Evolutionary conservation across 2,888 invertebrate genomes (phyloP).

Genomic region (Rotaria sp.): DNA sequence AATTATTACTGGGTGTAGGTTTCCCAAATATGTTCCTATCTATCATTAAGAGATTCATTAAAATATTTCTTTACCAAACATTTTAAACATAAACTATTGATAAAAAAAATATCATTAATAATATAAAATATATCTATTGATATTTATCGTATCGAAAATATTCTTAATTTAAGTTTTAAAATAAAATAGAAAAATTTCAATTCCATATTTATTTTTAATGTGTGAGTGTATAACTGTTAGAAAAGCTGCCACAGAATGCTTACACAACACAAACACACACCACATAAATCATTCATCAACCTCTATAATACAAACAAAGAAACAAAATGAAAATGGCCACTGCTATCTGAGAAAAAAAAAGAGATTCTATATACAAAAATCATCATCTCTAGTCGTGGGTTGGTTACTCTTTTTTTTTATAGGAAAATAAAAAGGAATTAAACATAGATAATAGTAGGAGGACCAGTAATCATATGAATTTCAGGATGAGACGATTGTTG

Average conservation of each 20-base stretch:
- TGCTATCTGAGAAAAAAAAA: constrained; percentile 1
- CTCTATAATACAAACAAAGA: not conserved
- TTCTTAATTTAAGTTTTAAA: not conserved
- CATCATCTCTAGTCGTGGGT: not conserved
- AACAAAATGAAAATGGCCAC: not conserved
- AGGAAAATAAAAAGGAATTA: not conserved
- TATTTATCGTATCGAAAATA: too few species aligned
- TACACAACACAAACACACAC: not conserved
- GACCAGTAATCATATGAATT: not conserved
- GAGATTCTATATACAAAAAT: not conserved
- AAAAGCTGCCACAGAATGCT: constrained; percentile 24
- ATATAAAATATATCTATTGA: too few species aligned
- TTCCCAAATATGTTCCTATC: too few species aligned
- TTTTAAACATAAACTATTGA: too few species aligned
- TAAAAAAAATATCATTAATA: too few species aligned
- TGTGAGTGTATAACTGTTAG: not conserved
- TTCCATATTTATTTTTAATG: not conserved
- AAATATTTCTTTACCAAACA: too few species aligned
- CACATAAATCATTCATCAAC: not conserved
- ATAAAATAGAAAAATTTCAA: not conserved
- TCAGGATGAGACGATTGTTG: not conserved
- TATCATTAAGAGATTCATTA: too few species aligned
- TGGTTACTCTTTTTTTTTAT: too few species aligned
- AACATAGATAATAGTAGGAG: not conserved
- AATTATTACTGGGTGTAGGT: too few species aligned